Evolutionary conservation across 2,113 vertebrate species (phyloP).

Genomic region (Sminthopsis crassicaudata): DNA sequence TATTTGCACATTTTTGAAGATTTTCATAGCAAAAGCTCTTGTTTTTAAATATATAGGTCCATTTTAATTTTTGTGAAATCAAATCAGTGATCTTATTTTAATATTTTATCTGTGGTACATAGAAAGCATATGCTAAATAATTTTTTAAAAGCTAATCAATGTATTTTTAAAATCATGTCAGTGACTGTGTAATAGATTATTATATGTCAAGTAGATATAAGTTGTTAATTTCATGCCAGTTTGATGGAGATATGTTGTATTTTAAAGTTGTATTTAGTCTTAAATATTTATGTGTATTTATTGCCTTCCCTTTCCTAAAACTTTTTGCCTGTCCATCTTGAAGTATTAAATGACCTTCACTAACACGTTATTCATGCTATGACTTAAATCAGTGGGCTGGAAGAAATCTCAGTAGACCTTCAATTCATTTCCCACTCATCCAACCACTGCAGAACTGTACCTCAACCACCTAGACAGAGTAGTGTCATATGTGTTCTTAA

Average conservation of each 20-base stretch:
- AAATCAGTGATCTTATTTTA: constrained; percentile 42
- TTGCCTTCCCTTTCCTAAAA: constrained; percentile 18
- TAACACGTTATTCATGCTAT: constrained; percentile 1
- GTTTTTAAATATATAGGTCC: constrained; percentile 41
- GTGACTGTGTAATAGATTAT: constrained; percentile 48
- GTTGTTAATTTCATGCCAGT: constrained; percentile 26
- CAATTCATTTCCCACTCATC: not conserved
- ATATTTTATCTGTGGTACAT: constrained; percentile 52
- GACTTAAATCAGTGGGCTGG: constrained; percentile 30
- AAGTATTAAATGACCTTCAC: constrained; percentile 32
- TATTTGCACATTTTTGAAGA: constrained; percentile 55
- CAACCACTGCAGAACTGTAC: not conserved
- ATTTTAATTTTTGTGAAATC: constrained; percentile 45
- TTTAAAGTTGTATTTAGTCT: constrained; percentile 52
- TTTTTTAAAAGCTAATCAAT: constrained; percentile 32
- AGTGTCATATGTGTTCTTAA: not conserved
- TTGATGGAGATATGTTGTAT: constrained; percentile 44
- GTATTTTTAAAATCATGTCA: constrained; percentile 43
- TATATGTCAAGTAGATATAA: constrained; percentile 31
- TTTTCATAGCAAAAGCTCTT: constrained; percentile 58
- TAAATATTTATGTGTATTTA: not conserved
- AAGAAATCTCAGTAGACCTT: constrained; percentile 11
- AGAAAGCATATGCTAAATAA: constrained; percentile 31
- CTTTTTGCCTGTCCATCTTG: constrained; percentile 14
- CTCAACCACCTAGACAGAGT: not conserved